phyloP scores from a whole-genome alignment of 2,113 vertebrate genomes.

The Peromyscus polionotus region DNA sequence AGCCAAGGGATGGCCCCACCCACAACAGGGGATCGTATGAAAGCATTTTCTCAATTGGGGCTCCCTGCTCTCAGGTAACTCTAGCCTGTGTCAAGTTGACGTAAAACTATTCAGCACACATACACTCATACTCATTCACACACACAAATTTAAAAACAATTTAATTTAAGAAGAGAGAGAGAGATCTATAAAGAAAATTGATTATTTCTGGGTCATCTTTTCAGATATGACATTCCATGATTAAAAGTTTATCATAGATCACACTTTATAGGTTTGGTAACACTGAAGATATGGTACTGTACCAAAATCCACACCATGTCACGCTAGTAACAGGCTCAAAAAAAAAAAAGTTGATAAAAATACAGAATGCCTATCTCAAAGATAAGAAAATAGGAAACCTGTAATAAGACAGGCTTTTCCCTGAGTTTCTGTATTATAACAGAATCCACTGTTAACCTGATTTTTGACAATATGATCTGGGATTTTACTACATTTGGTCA shows the following conservation, averaged over 20 bases:
- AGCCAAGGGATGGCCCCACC: not conserved
- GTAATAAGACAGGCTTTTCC: not conserved
- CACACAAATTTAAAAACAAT: not conserved
- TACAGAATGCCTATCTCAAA: not conserved
- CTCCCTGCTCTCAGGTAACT: not conserved
- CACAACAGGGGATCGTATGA: not conserved
- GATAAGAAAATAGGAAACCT: not conserved
- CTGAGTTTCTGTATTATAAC: not conserved
- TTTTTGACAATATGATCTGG: not conserved
- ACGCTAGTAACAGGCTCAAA: not conserved
- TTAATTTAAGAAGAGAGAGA: not conserved
- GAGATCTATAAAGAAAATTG: not conserved
- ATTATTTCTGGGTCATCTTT: constrained; percentile 11
- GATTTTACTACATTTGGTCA: not conserved
- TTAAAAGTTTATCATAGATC: not conserved
- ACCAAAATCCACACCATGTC: not conserved
- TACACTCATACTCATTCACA: not conserved
- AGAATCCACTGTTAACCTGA: not conserved
- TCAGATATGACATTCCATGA: not conserved
- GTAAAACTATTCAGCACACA: not conserved
- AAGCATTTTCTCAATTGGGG: not conserved
- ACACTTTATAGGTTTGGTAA: not conserved
- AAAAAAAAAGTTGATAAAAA: not conserved
- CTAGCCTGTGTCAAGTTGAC: not conserved
- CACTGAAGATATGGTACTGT: not conserved